Base-by-base conservation (phyloP, 2,888 invertebrate genomes). In the Habroteleia sp. region DNA sequence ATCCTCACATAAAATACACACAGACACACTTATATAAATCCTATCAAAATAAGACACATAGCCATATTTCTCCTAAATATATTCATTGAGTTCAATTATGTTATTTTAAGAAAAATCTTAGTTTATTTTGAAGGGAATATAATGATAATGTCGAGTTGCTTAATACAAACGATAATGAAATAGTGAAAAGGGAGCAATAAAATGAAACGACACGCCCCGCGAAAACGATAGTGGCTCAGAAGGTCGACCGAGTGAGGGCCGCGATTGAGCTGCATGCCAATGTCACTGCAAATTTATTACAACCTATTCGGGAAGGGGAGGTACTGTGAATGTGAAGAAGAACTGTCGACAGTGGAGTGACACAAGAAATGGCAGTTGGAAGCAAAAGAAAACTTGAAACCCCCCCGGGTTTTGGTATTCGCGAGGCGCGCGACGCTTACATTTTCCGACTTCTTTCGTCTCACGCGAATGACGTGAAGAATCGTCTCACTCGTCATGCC, bases 401-500 rank as follows among this genome's bases (percentile, higher is more conserved):
- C 44, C 50, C n/a, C 33, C 33, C 46, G 17, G 39, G 20, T 73
- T 73, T 76, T 73, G 69, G 76, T 76, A 76, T 76, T 74, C 74
- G 77, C 48, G 54, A 54, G 44, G 52, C 65, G 68, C 54, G 56
- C 62, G 41, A 44, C 60, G 75, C 73, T 77, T 66, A 75, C 58
- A 74, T 77, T 69, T 75, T 73, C 65, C 71, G 54, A 62, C 77
- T 48, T 74, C 78, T 71, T 73, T 77, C 60, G 77, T 65, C 76
- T 71, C 76, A 74, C 76, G 77, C 72, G 81, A 79, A 79, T 79
- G 81, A 84, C 84, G 80, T 80, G 81, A 84, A 84, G 85, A 84
- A 83, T 85, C 84, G 84, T 82, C 85, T 83, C 83, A 83, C 82
- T 83, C 82, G 80, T 73, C 75, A 41, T 56, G 71, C 48, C 69